These are phyloP conservation scores for Drosophila takahashii DNA, from an alignment of 1,140 invertebrate species.

Conservation along the genomic window DNA sequence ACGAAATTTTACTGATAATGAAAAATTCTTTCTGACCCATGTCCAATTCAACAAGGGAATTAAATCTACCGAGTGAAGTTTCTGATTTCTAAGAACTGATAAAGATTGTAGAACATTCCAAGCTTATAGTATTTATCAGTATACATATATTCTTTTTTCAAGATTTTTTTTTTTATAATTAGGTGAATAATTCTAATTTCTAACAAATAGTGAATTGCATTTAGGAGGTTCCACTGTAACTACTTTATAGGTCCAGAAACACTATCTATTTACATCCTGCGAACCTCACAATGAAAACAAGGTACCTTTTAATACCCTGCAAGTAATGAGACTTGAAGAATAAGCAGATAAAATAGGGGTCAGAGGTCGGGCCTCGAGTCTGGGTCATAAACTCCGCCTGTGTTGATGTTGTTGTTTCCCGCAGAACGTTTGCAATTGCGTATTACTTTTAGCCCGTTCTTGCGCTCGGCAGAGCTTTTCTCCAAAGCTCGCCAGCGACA, in stretches of 20 bases:
- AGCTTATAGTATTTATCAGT: too few relatives aligned
- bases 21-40: too few relatives aligned
- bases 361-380: constrained; percentile 33
- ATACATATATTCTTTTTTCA: too few relatives aligned
- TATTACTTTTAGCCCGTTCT: constrained; percentile 60
- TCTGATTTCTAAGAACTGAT: too few relatives aligned
- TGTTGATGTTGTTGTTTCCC: constrained; percentile 23
- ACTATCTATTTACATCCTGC: not conserved
- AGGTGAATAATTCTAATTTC: too few relatives aligned
- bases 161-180: too few relatives aligned
- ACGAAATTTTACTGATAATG: too few relatives aligned
- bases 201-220: too few relatives aligned
- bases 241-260: not conserved
- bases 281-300: not conserved
- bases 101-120: too few relatives aligned
- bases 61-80: too few relatives aligned
- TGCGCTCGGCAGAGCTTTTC: constrained; percentile 54
- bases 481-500: constrained; percentile 60
- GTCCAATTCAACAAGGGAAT: too few relatives aligned
- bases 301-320: not conserved
- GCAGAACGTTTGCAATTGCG: constrained; percentile 64
- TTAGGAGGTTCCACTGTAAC: too few relatives aligned
- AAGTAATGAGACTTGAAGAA: not conserved
- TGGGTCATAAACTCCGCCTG: constrained; percentile 56
- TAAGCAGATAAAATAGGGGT: not conserved